phyloP scores from a whole-genome alignment of 2,797 vertebrate genomes.

The Carapus acus region DNA sequence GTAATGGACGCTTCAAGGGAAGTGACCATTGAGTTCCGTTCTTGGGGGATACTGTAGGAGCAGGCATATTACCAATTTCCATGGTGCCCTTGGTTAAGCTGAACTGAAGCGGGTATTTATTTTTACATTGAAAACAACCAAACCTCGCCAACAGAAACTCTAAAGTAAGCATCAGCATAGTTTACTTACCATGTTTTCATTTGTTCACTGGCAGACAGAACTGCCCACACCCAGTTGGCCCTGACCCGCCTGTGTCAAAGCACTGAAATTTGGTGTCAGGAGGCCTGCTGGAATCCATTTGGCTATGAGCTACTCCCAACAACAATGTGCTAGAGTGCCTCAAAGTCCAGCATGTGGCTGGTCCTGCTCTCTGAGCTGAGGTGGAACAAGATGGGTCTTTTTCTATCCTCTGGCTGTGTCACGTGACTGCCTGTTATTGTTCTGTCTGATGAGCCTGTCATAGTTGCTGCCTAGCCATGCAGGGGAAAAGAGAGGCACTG shows the following conservation, averaged over 20 bases:
- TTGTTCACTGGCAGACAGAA: background rate
- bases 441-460: constrained; percentile 62
- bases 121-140: background rate
- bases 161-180: constrained; percentile 5
- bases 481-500: constrained; percentile 1
- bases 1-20: constrained; percentile 22
- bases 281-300: constrained; percentile 41
- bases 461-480: constrained; percentile 55
- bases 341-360: constrained; percentile 24
- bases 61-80: constrained; percentile 32
- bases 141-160: constrained; percentile 8
- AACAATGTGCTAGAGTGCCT: constrained; percentile 45
- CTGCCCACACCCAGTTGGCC: constrained; percentile 26
- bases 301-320: constrained; percentile 41
- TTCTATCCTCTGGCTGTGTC: constrained; percentile 35
- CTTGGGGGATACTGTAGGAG: constrained; percentile 10
- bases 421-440: constrained; percentile 56
- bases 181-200: background rate
- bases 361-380: constrained; percentile 21
- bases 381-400: constrained; percentile 23
- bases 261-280: constrained; percentile 44
- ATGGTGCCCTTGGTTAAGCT: constrained; percentile 28
- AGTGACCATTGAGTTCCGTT: constrained; percentile 38
- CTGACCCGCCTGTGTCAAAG: constrained; percentile 37
- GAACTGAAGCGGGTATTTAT: constrained; percentile 6